Conservation (phyloP, 2,797 vertebrate genomes). For the Pterois miles region DNA sequence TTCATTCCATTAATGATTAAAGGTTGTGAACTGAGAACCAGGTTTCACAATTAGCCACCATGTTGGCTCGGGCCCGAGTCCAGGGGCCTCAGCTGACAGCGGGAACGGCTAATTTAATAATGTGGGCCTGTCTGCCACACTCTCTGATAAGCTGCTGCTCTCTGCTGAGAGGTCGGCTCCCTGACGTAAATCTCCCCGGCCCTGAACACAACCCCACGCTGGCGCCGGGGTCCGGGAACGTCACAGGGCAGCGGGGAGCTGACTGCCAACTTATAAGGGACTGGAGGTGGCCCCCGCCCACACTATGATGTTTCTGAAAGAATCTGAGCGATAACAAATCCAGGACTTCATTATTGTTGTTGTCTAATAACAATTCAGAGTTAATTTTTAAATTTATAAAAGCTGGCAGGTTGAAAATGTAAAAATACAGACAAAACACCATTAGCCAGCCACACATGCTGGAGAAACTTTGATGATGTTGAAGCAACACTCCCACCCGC, state of each 20-base stretch:
- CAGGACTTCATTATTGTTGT: not conserved
- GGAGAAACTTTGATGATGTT: not conserved
- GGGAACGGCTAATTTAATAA: constrained; percentile 74
- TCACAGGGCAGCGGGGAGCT: constrained; percentile 38
- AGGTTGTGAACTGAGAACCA: constrained; percentile 44
- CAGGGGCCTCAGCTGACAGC: constrained; percentile 71
- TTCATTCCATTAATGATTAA: constrained; percentile 52
- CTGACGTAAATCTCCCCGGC: constrained; percentile 58
- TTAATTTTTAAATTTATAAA: not conserved
- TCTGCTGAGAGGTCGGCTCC: constrained; percentile 50
- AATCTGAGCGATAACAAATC: constrained; percentile 35
- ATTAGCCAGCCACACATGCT: not conserved
- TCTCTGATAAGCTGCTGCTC: constrained; percentile 67
- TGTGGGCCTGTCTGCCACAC: constrained; percentile 47
- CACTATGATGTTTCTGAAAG: not conserved
- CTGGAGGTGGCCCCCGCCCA: not conserved
- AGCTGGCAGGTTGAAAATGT: not conserved
- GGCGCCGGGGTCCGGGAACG: constrained; percentile 28
- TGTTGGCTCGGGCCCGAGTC: constrained; percentile 53
- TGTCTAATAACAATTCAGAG: not conserved
- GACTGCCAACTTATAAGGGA: not conserved
- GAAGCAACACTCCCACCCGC: not conserved
- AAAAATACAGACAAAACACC: not conserved
- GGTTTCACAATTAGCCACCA: constrained; percentile 60
- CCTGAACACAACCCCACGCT: constrained; percentile 43